phyloP scores from a whole-genome alignment of 2,113 vertebrate genomes.

The Myotis lucifugus region DNA sequence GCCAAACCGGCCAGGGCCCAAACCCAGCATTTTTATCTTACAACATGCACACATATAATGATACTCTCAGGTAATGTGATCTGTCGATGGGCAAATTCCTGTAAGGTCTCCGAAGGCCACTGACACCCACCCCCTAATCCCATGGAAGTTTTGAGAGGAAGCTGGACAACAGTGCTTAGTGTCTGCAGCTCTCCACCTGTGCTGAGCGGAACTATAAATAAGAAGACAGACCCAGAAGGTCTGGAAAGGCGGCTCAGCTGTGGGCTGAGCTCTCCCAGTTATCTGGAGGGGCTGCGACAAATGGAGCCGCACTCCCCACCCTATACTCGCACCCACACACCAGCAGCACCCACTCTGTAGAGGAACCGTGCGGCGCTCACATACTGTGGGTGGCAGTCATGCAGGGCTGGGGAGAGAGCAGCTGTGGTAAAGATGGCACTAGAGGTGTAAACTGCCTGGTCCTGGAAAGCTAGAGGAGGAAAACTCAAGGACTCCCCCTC shows the following conservation, averaged over 20 bases:
- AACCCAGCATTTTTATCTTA: background rate
- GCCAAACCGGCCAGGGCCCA: background rate
- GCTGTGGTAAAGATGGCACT: background rate
- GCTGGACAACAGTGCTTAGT: background rate
- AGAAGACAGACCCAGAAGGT: background rate
- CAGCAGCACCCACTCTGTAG: background rate
- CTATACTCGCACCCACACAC: background rate
- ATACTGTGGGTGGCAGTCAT: background rate
- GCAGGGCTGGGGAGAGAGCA: background rate
- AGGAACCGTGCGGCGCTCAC: background rate
- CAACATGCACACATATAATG: background rate
- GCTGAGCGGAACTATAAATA: background rate
- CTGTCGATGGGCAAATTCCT: background rate
- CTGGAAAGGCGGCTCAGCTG: accelerated
- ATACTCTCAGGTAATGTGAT: background rate
- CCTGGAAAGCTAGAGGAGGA: background rate
- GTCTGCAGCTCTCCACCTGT: background rate
- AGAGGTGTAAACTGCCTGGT: background rate
- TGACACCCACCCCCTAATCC: background rate
- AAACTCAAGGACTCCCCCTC: background rate
- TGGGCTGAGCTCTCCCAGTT: background rate
- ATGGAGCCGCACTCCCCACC: background rate
- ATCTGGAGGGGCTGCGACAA: background rate
- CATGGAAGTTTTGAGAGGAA: background rate
- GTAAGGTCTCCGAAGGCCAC: background rate